Base-by-base conservation (phyloP, 2,888 invertebrate species). In the Caenorhabditis sp. region DNA sequence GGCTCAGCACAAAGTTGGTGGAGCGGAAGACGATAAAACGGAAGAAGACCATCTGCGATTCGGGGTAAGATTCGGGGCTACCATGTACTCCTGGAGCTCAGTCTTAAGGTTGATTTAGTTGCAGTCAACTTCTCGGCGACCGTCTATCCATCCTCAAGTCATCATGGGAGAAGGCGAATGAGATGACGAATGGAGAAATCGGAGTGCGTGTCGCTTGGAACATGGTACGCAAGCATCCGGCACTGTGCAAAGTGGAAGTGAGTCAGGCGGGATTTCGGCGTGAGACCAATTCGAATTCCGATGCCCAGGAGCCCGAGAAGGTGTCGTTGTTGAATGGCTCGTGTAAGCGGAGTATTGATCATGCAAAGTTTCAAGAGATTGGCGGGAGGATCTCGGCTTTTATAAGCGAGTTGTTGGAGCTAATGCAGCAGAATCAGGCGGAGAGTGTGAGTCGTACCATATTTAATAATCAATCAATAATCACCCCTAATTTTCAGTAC, bases 11-110 rank as follows among this genome's bases (percentile, higher is more conserved):
- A 11, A 84, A 85, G 61, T 80, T 88, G 24, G 83, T 79, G 9
- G 85, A 87, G 53, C 64, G 89, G 51, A 87, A 85, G 61, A 89
- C 89, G 24, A 85, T 89, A 61, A 89, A 87, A 65, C 69, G 90
- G 40, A 89, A 89, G 80, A 88, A 88, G 80, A 89, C 89, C 3
- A 80, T 88, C 37, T 88, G 89, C 61, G 88, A 89, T 65, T 77
- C 86, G 22, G 71, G 86, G 83, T 83, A 28, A 60, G 32, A 32
- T 32, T 32, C 9, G 4, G 32, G 32, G 32, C 32, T 9, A 32
- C n/a, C n/a, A n/a, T n/a, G n/a, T n/a, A n/a, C n/a, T n/a, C n/a
- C n/a, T n/a, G n/a, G n/a, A n/a, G n/a, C n/a, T n/a, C n/a, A n/a
- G n/a, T n/a, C n/a, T n/a, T n/a, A n/a, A n/a, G n/a, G n/a, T n/a